Conservation (phyloP, 2,113 vertebrate species). For the Nesoenas mayeri region DNA sequence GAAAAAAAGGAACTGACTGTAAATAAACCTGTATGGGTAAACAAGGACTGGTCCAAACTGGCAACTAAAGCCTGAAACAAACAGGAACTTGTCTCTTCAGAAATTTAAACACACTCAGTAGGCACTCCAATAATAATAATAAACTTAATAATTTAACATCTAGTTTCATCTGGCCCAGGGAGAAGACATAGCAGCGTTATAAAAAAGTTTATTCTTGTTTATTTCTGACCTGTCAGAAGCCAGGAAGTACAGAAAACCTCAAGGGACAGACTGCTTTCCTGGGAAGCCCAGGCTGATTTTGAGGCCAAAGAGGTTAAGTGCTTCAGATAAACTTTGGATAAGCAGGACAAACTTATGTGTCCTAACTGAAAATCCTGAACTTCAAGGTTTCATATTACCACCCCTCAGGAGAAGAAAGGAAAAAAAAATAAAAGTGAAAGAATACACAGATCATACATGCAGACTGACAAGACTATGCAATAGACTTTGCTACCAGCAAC, state of each 20-base stretch:
- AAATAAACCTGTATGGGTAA: conserved; percentile 36
- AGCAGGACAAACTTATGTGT: conserved; percentile 7
- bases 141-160: conserved; percentile 17
- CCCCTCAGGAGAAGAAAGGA: accelerated
- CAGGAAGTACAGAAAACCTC: conserved; percentile 45
- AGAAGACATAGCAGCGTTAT: neutral
- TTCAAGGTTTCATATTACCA: neutral
- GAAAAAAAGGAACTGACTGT: conserved; percentile 22
- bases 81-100: conserved; percentile 16
- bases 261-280: conserved; percentile 23
- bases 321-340: conserved; percentile 50
- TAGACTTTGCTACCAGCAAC: neutral
- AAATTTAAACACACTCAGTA: conserved; percentile 18
- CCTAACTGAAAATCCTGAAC: neutral
- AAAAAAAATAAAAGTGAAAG: neutral
- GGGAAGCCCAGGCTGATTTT: conserved; percentile 10
- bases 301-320: conserved; percentile 57
- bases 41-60: conserved; percentile 8
- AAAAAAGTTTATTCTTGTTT: neutral
- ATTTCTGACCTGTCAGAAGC: conserved; percentile 30
- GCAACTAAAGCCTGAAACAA: conserved; percentile 36
- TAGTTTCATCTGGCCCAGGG: conserved; percentile 7
- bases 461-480: neutral
- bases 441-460: neutral
- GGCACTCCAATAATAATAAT: conserved; percentile 23